Conservation (phyloP, 2,113 vertebrate species). For the Phalacrocorax brasilianus region DNA sequence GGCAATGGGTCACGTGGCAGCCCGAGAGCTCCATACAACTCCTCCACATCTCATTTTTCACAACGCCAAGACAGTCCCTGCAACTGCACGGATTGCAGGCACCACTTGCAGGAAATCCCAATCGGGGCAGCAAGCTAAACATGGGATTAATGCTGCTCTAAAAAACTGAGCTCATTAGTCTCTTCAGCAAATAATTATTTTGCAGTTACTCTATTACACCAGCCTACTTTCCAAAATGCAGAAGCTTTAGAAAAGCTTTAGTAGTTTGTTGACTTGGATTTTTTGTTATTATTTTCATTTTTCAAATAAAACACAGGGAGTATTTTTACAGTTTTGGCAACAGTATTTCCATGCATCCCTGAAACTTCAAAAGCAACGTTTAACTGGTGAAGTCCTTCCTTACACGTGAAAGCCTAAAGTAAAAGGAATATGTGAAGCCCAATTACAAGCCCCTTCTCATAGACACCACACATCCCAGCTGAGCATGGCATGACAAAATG, state of each 20-base stretch:
- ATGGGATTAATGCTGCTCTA: background rate
- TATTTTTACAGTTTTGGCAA: background rate
- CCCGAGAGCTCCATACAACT: background rate
- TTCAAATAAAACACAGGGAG: background rate
- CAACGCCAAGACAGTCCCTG: background rate
- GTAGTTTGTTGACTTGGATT: background rate
- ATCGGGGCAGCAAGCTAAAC: background rate
- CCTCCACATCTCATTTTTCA: background rate
- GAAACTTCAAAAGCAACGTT: background rate
- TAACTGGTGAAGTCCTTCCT: background rate
- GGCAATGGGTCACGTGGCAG: background rate
- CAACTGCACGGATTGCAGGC: background rate
- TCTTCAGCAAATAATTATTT: conserved; percentile 54
- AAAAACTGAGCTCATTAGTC: conserved; percentile 44
- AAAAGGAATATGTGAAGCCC: background rate
- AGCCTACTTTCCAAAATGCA: background rate
- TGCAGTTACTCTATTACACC: conserved; percentile 16
- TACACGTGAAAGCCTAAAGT: background rate
- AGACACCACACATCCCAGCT: background rate
- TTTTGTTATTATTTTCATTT: background rate
- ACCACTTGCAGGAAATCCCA: background rate
- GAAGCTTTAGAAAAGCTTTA: conserved; percentile 8
- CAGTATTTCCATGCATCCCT: background rate
- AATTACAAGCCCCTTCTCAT: background rate
- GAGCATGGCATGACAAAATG: background rate